These are phyloP conservation scores for Drosophila kanapiae DNA, from an alignment of 1,140 invertebrate species.

Conservation along the genomic window DNA sequence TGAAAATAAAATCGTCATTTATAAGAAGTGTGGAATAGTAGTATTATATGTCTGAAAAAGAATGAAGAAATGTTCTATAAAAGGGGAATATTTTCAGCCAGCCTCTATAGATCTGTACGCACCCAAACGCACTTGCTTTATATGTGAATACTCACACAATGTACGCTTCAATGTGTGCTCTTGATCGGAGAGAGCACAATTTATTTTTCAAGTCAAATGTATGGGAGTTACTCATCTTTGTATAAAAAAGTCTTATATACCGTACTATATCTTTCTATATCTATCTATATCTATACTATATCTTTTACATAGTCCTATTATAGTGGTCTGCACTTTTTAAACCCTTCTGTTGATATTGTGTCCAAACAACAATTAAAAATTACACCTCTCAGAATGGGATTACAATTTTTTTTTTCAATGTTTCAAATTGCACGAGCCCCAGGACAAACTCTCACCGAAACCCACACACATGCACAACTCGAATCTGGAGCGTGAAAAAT, in stretches of 20 bases:
- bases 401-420: not conserved
- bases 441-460: constrained; percentile 13
- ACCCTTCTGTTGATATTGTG: not conserved
- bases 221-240: no score
- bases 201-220: no score
- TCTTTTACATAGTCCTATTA: not conserved
- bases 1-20: not conserved
- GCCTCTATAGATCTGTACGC: no score
- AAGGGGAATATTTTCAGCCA: no score
- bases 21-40: not conserved
- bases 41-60: not conserved
- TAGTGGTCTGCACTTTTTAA: not conserved
- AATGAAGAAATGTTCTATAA: no score
- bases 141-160: no score
- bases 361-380: not conserved
- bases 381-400: no score
- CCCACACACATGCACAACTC: constrained; percentile 18
- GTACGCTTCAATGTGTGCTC: no score
- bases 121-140: no score
- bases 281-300: no score
- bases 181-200: no score
- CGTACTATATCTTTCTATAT: no score
- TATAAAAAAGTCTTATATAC: not conserved
- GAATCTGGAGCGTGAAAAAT: constrained; percentile 77
- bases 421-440: not conserved